Base-by-base conservation (phyloP, 2,113 vertebrate species). In the Megaceryle torquata region DNA sequence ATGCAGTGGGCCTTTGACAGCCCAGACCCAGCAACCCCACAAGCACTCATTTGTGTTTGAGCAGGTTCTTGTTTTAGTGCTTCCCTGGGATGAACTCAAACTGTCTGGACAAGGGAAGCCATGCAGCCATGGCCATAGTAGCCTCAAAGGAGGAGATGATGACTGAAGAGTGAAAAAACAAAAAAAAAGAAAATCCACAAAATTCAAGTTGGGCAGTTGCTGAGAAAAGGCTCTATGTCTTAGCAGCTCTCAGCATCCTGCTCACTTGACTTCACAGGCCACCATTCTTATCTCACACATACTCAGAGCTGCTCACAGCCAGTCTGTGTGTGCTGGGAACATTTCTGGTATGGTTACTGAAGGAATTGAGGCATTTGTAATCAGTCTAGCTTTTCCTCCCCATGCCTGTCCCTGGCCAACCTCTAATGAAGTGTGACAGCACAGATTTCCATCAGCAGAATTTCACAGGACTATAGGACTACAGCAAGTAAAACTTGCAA, bases 31-130 rank as follows among this genome's bases (percentile, higher is more conserved):
- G 22, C 44, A 59, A 41, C 35, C 28, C 37, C 0, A 1, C 1
- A 5, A 37, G 43, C 0, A 0, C 28, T 24, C 3, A 1, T 3
- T 6, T 74, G 63, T 8, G 15, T 67, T 39, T 64, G 28, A 59
- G 53, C 31, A 60, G 15, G 26, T 22, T 41, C n/a, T 54, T 50
- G 48, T 11, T 48, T 50, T 41, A 46, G 9, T 46, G 21, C 21
- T 60, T 72, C 41, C 63, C 43, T 60, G 18, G 53, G 21, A 48
- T 54, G 33, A 70, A 13, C 25, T 20, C 1, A 5, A 26, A 7
- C 1, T 9, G 24, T 28, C 53, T 83, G 24, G 31, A 33, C 22
- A 76, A 35, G 28, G 21, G 53, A 11, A 89, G 3, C 8, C 6
- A 3, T 53, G 53, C 57, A 80, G 56, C 51, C 26, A 50, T 22